Percentiles rank a stretch among this genome's conserved stretches.
Evolutionary conservation across 2,113 vertebrate genomes (phyloP).

Genomic region (Equus quagga): DNA sequence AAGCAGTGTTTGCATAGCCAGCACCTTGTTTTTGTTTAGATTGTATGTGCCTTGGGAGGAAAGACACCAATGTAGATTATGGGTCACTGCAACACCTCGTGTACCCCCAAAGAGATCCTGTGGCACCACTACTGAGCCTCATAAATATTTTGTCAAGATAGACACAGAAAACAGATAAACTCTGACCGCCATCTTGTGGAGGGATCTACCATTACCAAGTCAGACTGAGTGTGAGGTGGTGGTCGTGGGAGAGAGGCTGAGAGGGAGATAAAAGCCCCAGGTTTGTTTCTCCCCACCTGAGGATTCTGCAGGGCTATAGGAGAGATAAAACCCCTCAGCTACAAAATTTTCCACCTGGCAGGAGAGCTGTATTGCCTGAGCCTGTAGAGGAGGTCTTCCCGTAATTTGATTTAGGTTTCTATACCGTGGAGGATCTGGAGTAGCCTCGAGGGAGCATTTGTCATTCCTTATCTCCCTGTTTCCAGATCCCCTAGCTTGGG

Average conservation of each 20-base stretch:
- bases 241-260: background rate
- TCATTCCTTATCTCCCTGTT: background rate
- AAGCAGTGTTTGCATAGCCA: background rate
- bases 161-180: slow-evolving; percentile 41
- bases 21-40: background rate
- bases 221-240: background rate
- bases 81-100: background rate
- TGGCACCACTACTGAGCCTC: background rate
- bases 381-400: background rate
- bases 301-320: background rate
- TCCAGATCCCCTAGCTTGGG: slow-evolving; percentile 23
- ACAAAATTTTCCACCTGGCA: background rate
- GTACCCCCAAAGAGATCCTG: background rate
- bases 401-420: background rate
- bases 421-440: background rate
- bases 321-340: background rate
- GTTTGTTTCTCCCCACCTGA: background rate
- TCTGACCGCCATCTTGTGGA: slow-evolving; percentile 72
- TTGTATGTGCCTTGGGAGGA: background rate
- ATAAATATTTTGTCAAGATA: background rate
- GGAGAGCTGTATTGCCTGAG: background rate
- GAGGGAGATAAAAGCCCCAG: background rate
- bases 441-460: background rate
- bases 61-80: background rate
- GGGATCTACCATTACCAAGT: slow-evolving; percentile 31